These are phyloP conservation scores for Sterna hirundo DNA, from an alignment of 2,113 vertebrate genomes.

Conservation along the genomic window DNA sequence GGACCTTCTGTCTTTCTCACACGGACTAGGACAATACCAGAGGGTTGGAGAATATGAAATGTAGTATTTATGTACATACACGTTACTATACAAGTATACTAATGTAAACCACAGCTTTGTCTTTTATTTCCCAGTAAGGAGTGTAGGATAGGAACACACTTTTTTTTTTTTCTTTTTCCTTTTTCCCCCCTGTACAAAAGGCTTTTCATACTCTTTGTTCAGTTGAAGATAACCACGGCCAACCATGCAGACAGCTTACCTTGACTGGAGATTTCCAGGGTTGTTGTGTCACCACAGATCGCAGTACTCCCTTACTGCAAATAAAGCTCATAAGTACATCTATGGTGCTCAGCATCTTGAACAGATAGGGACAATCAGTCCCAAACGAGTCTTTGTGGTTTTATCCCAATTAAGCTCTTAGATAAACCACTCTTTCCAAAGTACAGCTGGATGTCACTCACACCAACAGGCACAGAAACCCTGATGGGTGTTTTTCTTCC, in stretches of 20 bases:
- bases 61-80: background rate
- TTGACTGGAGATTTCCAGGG: background rate
- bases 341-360: background rate
- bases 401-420: background rate
- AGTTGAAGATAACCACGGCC: background rate
- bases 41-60: background rate
- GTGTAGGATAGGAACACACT: background rate
- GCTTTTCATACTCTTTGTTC: background rate
- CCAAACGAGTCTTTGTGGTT: background rate
- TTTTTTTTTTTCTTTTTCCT: rapidly evolving
- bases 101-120: background rate
- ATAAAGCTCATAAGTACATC: background rate
- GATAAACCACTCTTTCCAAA: background rate
- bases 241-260: background rate
- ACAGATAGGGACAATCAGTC: background rate
- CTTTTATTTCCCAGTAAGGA: background rate
- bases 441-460: background rate
- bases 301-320: background rate
- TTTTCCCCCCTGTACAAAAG: background rate
- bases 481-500: background rate
- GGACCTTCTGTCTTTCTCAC: background rate
- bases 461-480: background rate
- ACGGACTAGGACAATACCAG: background rate
- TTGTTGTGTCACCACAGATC: background rate
- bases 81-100: background rate